phyloP scores from a whole-genome alignment of 2,888 invertebrate species.

The Gastrophysa polygoni region DNA sequence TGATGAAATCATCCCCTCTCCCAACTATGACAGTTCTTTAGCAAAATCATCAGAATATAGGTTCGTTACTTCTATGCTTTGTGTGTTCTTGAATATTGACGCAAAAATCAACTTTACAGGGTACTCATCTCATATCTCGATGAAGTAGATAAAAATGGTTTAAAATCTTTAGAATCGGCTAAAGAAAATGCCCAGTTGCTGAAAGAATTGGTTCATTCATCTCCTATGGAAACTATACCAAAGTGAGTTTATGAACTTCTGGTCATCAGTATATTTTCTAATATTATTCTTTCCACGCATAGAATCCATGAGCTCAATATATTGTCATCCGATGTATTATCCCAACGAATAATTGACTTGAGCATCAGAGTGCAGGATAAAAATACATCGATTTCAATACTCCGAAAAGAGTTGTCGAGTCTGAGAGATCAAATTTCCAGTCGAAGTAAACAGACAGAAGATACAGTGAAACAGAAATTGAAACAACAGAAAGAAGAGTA shows the following conservation, averaged over 20 bases:
- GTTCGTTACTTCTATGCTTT: constrained; percentile 38
- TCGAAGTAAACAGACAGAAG: constrained; percentile 56
- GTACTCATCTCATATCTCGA: constrained; percentile 71
- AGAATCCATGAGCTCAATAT: not conserved
- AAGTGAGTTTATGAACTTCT: constrained; percentile 49
- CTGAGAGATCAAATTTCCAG: constrained; percentile 61
- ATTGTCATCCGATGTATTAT: constrained; percentile 65
- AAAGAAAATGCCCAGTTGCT: constrained; percentile 48
- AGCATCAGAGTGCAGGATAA: constrained; percentile 67
- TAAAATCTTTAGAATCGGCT: constrained; percentile 48
- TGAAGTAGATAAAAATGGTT: constrained; percentile 63
- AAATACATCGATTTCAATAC: constrained; percentile 63
- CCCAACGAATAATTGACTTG: constrained; percentile 66
- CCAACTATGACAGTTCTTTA: constrained; percentile 3
- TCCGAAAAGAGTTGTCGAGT: constrained; percentile 66
- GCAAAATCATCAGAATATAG: constrained; percentile 38
- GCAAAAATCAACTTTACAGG: constrained; percentile 55
- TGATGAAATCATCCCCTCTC: not conserved
- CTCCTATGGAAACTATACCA: constrained; percentile 52
- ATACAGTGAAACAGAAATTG: constrained; percentile 57
- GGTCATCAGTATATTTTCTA: too few species aligned
- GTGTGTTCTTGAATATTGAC: not conserved
- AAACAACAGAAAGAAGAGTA: constrained; percentile 72
- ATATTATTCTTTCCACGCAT: not conserved
- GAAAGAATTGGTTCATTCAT: constrained; percentile 45